Conservation (phyloP, 2,797 vertebrate species). For the Salmo trutta region DNA sequence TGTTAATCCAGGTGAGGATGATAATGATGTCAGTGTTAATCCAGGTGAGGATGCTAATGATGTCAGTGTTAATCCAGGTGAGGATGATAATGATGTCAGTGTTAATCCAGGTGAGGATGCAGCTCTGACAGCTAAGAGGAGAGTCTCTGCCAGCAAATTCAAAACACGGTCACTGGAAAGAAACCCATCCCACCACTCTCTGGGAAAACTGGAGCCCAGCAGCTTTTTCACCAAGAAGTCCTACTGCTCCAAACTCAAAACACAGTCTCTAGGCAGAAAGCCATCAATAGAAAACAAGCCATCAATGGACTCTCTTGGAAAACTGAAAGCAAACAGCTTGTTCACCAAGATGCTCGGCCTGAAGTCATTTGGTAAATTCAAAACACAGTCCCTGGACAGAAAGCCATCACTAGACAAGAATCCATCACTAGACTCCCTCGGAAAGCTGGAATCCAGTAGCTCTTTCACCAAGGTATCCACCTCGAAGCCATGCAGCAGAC, state of each 20-base stretch:
- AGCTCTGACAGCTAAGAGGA: not conserved
- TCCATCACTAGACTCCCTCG: not conserved
- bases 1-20: too few species aligned
- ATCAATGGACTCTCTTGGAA: not conserved
- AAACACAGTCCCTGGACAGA: not conserved
- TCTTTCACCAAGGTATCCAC: not conserved
- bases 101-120: constrained; percentile 1
- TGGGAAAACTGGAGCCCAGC: not conserved
- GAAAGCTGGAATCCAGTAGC: not conserved
- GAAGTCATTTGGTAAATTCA: not conserved
- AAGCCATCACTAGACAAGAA: not conserved
- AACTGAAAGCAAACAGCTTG: not conserved
- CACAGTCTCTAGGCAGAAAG: not conserved
- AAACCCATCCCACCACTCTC: not conserved
- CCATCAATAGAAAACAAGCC: not conserved
- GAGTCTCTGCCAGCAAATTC: not conserved
- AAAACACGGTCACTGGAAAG: constrained; percentile 3
- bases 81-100: not conserved
- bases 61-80: not conserved
- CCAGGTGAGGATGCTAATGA: not conserved
- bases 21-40: not conserved
- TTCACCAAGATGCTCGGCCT: not conserved
- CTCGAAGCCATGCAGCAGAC: not conserved
- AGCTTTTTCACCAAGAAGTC: not conserved
- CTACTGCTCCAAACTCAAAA: not conserved